phyloP scores from a whole-genome alignment of 2,797 vertebrate species.

The Gymnocypris eckloni region DNA sequence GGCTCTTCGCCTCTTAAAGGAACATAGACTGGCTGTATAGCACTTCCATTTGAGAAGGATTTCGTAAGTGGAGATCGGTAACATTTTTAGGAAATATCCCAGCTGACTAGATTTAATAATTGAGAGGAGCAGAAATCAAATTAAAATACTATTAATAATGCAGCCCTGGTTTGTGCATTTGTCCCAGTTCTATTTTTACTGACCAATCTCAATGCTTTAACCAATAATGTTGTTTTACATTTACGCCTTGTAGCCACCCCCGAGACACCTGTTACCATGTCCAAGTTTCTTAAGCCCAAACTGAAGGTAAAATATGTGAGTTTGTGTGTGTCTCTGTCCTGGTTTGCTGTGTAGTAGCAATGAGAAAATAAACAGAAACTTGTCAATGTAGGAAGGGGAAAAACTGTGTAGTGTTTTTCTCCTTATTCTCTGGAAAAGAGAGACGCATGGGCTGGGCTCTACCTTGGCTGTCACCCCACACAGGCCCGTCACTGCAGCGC shows the following conservation, averaged over 20 bases:
- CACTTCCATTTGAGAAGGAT: neutral
- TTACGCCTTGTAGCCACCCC: slow-evolving; percentile 64
- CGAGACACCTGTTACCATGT: slow-evolving; percentile 81
- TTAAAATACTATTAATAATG: neutral
- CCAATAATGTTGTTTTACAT: slow-evolving; percentile 52
- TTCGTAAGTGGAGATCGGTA: neutral
- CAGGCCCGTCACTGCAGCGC: slow-evolving; percentile 72
- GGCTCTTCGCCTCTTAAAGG: neutral
- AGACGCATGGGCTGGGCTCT: slow-evolving; percentile 71
- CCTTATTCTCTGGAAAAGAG: slow-evolving; percentile 54
- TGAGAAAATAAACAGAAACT: neutral
- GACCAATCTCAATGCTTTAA: slow-evolving; percentile 14
- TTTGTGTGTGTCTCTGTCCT: slow-evolving; percentile 61
- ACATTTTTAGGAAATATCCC: neutral
- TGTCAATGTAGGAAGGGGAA: slow-evolving; percentile 51
- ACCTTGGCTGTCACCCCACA: slow-evolving; percentile 67
- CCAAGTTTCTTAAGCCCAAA: slow-evolving; percentile 89
- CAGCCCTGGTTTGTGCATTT: neutral
- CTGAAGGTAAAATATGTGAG: slow-evolving; percentile 84
- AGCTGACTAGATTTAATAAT: neutral
- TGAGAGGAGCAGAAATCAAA: neutral
- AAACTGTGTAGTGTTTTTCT: slow-evolving; percentile 34
- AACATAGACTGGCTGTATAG: neutral
- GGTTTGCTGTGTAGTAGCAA: slow-evolving; percentile 56
- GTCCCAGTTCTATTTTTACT: neutral